These are phyloP conservation scores for Eurosta solidaginis DNA, from an alignment of 1,140 invertebrate genomes.

Conservation along the genomic window DNA sequence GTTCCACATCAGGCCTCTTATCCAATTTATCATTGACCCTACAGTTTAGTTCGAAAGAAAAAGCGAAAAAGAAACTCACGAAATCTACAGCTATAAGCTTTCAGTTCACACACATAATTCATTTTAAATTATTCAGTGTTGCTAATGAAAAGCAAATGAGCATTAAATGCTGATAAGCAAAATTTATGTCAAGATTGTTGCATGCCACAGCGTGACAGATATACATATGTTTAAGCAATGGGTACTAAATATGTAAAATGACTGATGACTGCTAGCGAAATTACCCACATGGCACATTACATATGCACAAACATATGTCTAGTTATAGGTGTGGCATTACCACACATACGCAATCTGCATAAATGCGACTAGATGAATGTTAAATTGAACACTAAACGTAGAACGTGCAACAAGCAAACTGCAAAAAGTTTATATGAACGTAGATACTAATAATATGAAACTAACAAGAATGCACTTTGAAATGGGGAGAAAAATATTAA, in stretches of 20 bases:
- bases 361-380: neutral
- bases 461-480: too few relatives aligned
- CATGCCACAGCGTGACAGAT: constrained; percentile 5
- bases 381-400: neutral
- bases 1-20: too few relatives aligned
- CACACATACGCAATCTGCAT: neutral
- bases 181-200: constrained; percentile 10
- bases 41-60: too few relatives aligned
- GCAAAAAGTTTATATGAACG: too few relatives aligned
- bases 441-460: too few relatives aligned
- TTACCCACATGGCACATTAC: neutral
- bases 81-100: too few relatives aligned
- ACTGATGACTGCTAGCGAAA: constrained; percentile 6
- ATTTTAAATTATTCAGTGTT: neutral
- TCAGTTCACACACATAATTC: too few relatives aligned
- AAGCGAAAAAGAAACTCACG: too few relatives aligned
- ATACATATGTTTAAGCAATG: neutral
- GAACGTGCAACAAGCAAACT: neutral
- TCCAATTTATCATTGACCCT: too few relatives aligned
- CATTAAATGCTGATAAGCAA: neutral
- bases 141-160: neutral
- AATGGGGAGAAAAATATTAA: neutral
- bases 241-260: constrained; percentile 1
- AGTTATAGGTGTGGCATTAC: neutral
- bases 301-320: neutral